Evolutionary conservation across 1,140 invertebrate genomes (phyloP).

Genomic region (Thaumatotibia leucotreta): DNA sequence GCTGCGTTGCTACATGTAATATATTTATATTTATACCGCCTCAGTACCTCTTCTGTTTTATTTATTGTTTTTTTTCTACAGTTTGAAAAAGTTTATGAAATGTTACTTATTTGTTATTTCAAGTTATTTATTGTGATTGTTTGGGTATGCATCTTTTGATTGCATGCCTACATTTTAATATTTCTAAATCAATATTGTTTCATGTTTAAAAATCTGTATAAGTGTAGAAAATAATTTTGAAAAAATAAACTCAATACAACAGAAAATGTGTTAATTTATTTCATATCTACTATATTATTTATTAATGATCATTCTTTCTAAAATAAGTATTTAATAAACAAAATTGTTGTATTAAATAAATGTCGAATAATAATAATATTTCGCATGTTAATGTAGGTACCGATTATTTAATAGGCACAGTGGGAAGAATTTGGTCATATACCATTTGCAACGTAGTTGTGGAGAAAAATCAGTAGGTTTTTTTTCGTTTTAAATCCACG

Average conservation of each 20-base stretch:
- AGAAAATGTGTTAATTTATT: background rate
- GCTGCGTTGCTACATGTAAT: constrained; percentile 50
- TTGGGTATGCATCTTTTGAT: background rate
- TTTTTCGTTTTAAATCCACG: too few species aligned
- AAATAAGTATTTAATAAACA: too few species aligned
- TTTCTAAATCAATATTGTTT: background rate
- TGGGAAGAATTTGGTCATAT: too few species aligned
- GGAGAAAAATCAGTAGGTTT: too few species aligned
- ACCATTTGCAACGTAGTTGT: too few species aligned
- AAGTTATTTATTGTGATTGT: constrained; percentile 22
- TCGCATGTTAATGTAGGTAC: too few species aligned
- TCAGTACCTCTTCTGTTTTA: constrained; percentile 69
- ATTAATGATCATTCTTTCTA: too few species aligned
- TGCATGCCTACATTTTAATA: background rate
- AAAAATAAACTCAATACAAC: constrained; percentile 17
- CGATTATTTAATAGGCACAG: too few species aligned
- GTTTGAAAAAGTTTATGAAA: constrained; percentile 23
- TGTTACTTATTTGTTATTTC: constrained; percentile 24
- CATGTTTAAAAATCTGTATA: constrained; percentile 13
- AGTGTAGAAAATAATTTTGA: constrained; percentile 18
- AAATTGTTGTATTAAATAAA: too few species aligned
- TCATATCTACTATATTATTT: background rate
- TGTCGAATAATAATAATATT: too few species aligned
- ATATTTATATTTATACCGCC: constrained; percentile 71
- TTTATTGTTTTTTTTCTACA: constrained; percentile 37